Evolutionary conservation across 2,888 invertebrate genomes (phyloP).

Genomic region (Mechanitis messenoides): DNA sequence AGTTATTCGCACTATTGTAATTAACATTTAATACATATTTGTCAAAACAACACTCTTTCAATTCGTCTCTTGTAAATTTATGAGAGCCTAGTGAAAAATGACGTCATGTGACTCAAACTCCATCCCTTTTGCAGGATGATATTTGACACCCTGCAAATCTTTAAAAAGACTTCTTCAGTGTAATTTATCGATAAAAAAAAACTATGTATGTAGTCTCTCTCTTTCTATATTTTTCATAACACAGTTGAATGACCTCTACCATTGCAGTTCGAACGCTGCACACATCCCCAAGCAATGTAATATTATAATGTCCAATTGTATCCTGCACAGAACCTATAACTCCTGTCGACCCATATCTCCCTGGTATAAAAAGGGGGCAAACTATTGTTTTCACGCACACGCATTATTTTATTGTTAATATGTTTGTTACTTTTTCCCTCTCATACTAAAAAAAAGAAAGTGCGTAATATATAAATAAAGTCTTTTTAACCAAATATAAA

Average conservation of each 20-base stretch:
- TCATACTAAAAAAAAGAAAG: constrained; percentile 1
- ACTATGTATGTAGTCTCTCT: too few species aligned
- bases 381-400: constrained; percentile 78
- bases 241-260: too few species aligned
- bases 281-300: neutral
- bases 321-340: constrained; percentile 51
- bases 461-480: neutral
- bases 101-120: constrained; percentile 52
- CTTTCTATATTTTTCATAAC: too few species aligned
- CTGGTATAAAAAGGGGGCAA: constrained; percentile 77
- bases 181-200: too few species aligned
- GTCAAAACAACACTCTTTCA: neutral
- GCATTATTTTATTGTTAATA: constrained; percentile 57
- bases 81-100: constrained; percentile 55
- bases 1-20: too few species aligned
- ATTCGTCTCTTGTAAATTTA: constrained; percentile 32
- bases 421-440: constrained; percentile 31
- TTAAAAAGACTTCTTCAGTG: neutral
- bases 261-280: too few species aligned
- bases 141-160: neutral
- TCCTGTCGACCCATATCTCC: constrained; percentile 58
- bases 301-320: constrained; percentile 36
- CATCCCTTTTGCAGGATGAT: constrained; percentile 12
- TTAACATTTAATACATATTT: too few species aligned
- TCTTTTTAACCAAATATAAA: neutral